Base-by-base conservation (phyloP, 2,888 invertebrate species). In the Crocallis elinguaria region DNA sequence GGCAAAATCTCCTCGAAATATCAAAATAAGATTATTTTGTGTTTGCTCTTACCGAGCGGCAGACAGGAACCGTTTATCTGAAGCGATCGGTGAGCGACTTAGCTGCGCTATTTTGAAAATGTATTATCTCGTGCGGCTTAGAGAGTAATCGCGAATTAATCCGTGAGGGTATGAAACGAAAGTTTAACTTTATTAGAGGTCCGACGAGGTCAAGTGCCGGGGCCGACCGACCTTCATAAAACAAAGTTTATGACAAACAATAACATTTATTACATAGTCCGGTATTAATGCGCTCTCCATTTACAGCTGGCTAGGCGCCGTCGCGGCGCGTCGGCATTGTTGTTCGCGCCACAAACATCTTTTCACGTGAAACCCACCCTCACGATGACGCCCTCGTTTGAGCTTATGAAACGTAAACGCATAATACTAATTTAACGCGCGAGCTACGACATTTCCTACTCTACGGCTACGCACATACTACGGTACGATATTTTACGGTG, bases 231-330 rank as follows among this genome's bases (percentile, higher is more conserved):
- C 86, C 87, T 83, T 82, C 79, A 88, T 88, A 88, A 88, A 88
- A 85, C 82, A 81, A 86, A 84, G 72, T 90, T 88, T 88, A 88
- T 86, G 86, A 82, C 86, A 84, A 86, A 88, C 88, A 88, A 89
- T 88, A 89, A 88, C 88, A 88, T 88, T 88, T 87, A 89, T 88
- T 84, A 82, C 85, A 82, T 85, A 86, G 86, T 86, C 77, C 80
- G 77, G 82, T 85, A 88, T 89, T 88, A 88, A 87, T 86, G 84
- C 78, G 78, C 72, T 81, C 74, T 84, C 79, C 81, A 84, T 87
- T 88, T 86, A 84, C 80, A 83, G 83, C 75, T 75, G 76, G 73
- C 75, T 71, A 76, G 82, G 78, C 82, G 87, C 75, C 64, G 68
- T 60, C 64, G 68, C 60, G 79, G 73, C 81, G 69, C 68, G 73